phyloP scores from a whole-genome alignment of 2,888 invertebrate species.

The Caenorhabditis sinica region DNA sequence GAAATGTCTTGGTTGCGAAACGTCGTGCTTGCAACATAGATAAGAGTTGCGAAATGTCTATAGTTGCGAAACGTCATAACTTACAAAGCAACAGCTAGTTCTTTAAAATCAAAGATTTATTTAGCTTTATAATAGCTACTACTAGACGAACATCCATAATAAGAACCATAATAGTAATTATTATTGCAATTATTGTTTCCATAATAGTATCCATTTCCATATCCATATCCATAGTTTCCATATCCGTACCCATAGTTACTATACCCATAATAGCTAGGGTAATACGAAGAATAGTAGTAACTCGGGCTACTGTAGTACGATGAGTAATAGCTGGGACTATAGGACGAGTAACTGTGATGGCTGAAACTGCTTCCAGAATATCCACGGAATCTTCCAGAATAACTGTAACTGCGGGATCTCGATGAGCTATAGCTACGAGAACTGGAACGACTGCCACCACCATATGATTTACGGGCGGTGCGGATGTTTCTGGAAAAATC shows the following conservation, averaged over 20 bases:
- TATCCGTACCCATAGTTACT: conserved; percentile 1
- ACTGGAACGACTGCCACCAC: not conserved
- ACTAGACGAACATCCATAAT: not conserved
- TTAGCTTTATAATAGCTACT: not conserved
- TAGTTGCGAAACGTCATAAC: too few species aligned
- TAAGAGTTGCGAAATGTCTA: too few species aligned
- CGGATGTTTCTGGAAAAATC: not conserved
- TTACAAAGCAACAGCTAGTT: too few species aligned
- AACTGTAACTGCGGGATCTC: not conserved
- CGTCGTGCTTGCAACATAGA: too few species aligned
- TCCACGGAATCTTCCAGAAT: not conserved
- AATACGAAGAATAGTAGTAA: not conserved
- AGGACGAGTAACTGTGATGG: not conserved
- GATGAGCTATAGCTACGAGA: not conserved
- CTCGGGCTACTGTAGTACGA: not conserved
- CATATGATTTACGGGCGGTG: not conserved
- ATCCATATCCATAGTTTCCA: too few species aligned
- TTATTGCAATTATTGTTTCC: not conserved
- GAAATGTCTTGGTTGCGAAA: too few species aligned
- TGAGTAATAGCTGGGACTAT: not conserved
- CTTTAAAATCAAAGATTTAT: too few species aligned
- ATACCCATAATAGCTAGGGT: not conserved
- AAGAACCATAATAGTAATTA: conserved; percentile 5
- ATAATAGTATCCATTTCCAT: conserved; percentile 1
- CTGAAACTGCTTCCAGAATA: not conserved